phyloP scores from a whole-genome alignment of 2,113 vertebrate genomes.

The Psammodynastes pulverulentus region DNA sequence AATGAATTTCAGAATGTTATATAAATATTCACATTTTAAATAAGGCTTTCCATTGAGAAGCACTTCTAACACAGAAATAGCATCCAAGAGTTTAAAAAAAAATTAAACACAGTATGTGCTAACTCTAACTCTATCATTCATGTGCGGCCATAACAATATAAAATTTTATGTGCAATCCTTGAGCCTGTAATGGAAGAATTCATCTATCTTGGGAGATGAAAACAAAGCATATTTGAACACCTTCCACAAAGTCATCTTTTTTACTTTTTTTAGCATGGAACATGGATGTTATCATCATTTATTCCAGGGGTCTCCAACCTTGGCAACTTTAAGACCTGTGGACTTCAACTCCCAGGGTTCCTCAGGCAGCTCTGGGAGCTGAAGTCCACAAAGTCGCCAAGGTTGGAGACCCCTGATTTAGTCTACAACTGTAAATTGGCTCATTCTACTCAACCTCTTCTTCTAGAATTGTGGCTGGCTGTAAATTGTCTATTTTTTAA shows the following conservation, averaged over 20 bases:
- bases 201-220: not conserved
- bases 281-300: no score
- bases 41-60: not conserved
- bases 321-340: no score
- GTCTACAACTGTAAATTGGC: not conserved
- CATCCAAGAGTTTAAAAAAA: not conserved
- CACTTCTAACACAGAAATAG: not conserved
- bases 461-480: not conserved
- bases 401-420: no score
- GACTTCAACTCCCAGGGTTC: no score
- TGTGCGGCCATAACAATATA: not conserved
- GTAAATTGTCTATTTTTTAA: not conserved
- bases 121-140: not conserved
- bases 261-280: not conserved
- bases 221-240: not conserved
- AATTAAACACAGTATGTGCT: not conserved
- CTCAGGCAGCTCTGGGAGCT: no score
- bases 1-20: constrained; percentile 37
- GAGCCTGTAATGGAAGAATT: not conserved
- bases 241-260: not conserved
- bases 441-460: not conserved
- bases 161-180: not conserved
- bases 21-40: constrained; percentile 55
- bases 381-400: no score
- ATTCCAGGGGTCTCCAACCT: no score